phyloP scores from a whole-genome alignment of 2,888 invertebrate genomes.

The Drosophila macrospina region DNA sequence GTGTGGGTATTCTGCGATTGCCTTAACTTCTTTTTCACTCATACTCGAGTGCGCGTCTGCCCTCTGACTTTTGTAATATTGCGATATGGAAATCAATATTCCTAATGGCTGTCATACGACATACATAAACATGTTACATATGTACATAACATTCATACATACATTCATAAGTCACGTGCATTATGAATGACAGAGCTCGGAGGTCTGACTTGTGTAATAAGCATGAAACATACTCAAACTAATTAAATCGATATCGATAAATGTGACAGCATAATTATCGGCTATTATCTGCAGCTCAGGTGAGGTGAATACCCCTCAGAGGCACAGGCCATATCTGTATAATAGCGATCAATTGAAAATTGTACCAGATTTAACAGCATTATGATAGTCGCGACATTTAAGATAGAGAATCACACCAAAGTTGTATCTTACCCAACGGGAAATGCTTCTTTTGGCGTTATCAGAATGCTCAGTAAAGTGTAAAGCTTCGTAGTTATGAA shows the following conservation, averaged over 20 bases:
- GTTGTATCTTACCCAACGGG: neutral
- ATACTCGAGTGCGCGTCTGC: slow-evolving; percentile 27
- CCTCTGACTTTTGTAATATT: slow-evolving; percentile 58
- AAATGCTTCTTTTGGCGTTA: slow-evolving; percentile 20
- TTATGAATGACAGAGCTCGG: neutral
- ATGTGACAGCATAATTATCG: neutral
- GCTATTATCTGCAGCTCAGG: neutral
- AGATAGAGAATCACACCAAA: neutral
- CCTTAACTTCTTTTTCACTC: slow-evolving; percentile 21
- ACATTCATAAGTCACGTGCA: neutral
- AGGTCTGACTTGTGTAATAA: neutral
- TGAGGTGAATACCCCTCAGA: neutral
- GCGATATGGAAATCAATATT: slow-evolving; percentile 78
- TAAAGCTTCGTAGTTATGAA: slow-evolving; percentile 40
- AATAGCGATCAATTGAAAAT: neutral
- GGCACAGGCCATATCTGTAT: neutral
- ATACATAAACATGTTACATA: slow-evolving; percentile 20
- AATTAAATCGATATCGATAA: slow-evolving; percentile 49
- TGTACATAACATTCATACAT: neutral
- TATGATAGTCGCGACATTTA: neutral
- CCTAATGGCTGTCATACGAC: slow-evolving; percentile 73
- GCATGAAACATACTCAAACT: slow-evolving; percentile 51
- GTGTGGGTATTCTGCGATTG: slow-evolving; percentile 42
- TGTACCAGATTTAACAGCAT: neutral
- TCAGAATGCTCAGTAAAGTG: slow-evolving; percentile 37